phyloP scores from a whole-genome alignment of 2,888 invertebrate genomes.

The Uropetala carovei region DNA sequence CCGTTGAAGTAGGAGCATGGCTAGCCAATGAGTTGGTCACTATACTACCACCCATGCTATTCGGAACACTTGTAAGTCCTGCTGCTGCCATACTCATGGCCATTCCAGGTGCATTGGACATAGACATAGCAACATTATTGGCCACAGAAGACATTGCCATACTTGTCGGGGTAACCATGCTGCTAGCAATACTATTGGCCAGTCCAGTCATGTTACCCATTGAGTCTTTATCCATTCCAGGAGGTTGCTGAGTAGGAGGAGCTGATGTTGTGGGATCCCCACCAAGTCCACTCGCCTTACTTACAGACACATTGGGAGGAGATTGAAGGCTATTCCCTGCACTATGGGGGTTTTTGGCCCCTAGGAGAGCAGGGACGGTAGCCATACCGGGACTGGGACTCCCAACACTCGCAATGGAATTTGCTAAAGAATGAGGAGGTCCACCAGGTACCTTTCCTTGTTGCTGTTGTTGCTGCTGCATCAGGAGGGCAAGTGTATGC shows the following conservation, averaged over 20 bases:
- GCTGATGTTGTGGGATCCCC: conserved; percentile 69
- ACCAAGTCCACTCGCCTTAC: conserved; percentile 72
- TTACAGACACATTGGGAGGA: conserved; percentile 88
- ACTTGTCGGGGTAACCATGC: conserved; percentile 74
- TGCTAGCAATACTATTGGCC: too few relatives aligned
- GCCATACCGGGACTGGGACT: conserved; percentile 67
- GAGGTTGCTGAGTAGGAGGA: conserved; percentile 67
- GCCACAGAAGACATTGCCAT: conserved; percentile 73
- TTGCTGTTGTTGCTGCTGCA: conserved; percentile 77
- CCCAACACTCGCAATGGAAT: conserved; percentile 56
- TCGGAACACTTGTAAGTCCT: conserved; percentile 83
- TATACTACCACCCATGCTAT: conserved; percentile 82
- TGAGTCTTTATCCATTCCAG: conserved; percentile 69
- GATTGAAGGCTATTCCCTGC: conserved; percentile 82
- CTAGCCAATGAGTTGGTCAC: conserved; percentile 83
- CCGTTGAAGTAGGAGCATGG: conserved; percentile 82
- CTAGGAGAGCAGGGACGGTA: conserved; percentile 67
- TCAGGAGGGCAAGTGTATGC: conserved; percentile 82
- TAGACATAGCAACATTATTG: conserved; percentile 72
- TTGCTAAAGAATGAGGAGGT: conserved; percentile 64
- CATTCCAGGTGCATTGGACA: conserved; percentile 65
- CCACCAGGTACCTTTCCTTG: conserved; percentile 66
- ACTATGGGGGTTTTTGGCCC: conserved; percentile 62
- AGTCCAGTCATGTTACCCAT: conserved; percentile 69
- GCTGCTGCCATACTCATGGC: conserved; percentile 74